Evolutionary conservation across 2,888 invertebrate species (phyloP).

Genomic region (Epinotia brunnichana): DNA sequence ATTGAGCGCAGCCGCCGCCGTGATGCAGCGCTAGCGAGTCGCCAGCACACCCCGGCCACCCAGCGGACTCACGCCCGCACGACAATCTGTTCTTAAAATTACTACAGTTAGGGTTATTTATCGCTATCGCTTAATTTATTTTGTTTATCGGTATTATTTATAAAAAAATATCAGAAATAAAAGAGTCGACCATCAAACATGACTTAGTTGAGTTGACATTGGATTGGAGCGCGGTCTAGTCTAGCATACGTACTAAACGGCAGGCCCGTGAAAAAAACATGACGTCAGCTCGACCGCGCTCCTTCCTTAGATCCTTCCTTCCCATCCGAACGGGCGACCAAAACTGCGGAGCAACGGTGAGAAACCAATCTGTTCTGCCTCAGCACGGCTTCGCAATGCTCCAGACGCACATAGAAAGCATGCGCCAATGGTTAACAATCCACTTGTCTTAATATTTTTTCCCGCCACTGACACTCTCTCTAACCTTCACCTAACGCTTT

Average conservation of each 20-base stretch:
- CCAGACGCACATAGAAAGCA: conserved; percentile 77
- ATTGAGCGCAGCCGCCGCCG: conserved; percentile 78
- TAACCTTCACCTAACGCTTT: conserved; percentile 79
- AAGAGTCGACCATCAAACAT: conserved; percentile 79
- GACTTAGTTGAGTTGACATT: conserved; percentile 69
- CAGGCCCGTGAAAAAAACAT: conserved; percentile 51
- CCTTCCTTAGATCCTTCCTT: conserved; percentile 61
- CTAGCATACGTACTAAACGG: conserved; percentile 55
- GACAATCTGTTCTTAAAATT: conserved; percentile 80
- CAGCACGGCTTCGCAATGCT: conserved; percentile 80
- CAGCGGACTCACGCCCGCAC: conserved; percentile 78
- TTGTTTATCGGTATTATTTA: conserved; percentile 81
- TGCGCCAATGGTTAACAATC: conserved; percentile 63
- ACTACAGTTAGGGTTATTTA: conserved; percentile 82
- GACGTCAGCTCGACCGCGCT: conserved; percentile 66
- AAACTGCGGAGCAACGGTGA: conserved; percentile 80
- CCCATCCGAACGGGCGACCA: conserved; percentile 72
- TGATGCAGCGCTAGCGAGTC: conserved; percentile 73
- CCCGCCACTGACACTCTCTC: conserved; percentile 72
- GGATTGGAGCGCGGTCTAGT: conserved; percentile 67
- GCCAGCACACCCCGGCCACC: conserved; percentile 78
- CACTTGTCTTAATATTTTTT: conserved; percentile 73
- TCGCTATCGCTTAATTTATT: conserved; percentile 83
- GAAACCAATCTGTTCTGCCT: conserved; percentile 80
- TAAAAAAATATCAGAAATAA: conserved; percentile 72